Conservation (phyloP, 2,888 invertebrate genomes). For the Rhagonycha lutea region DNA sequence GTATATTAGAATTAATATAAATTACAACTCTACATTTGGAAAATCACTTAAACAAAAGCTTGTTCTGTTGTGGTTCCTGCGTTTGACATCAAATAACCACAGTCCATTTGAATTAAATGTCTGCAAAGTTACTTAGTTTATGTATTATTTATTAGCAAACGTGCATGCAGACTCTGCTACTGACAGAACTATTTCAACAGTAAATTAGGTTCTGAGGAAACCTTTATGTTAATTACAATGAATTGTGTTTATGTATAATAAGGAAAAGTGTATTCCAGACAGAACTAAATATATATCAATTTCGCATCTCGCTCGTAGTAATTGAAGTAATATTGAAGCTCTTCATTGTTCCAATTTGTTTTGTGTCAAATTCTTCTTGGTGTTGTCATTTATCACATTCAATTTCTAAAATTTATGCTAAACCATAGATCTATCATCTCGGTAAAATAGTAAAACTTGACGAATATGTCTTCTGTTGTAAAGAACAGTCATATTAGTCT, state of each 20-base stretch:
- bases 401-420: neutral
- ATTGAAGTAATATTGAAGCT: neutral
- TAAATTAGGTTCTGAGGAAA: slow-evolving; percentile 14
- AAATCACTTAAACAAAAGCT: slow-evolving; percentile 18
- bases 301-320: neutral
- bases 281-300: neutral
- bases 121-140: slow-evolving; percentile 33
- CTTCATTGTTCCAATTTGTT: neutral
- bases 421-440: neutral
- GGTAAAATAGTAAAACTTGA: neutral
- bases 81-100: slow-evolving; percentile 35
- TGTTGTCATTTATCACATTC: neutral
- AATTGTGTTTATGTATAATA: neutral
- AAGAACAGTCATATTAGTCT: neutral
- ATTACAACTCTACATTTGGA: slow-evolving; percentile 16
- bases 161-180: slow-evolving; percentile 14
- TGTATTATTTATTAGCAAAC: slow-evolving; percentile 33
- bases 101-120: slow-evolving; percentile 37
- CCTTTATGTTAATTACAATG: slow-evolving; percentile 10
- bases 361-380: neutral
- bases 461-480: neutral
- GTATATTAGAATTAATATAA: neutral
- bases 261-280: neutral
- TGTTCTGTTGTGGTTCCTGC: slow-evolving; percentile 23
- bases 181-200: slow-evolving; percentile 30